These are phyloP conservation scores for Eudyptes chrysolophus DNA, from an alignment of 2,113 vertebrate species.

Conservation along the genomic window DNA sequence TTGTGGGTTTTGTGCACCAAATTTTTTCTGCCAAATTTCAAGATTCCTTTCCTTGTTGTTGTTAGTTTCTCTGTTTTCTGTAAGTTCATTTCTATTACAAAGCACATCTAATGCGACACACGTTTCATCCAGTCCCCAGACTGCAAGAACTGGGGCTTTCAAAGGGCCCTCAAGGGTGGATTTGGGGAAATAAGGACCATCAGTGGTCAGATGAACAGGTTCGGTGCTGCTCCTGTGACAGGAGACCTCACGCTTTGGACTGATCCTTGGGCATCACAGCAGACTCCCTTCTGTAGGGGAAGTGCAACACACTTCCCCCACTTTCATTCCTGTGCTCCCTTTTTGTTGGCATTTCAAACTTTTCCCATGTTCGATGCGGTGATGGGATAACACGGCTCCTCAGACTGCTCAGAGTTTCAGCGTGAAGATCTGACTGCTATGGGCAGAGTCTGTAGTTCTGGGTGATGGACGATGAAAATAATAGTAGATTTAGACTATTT, in stretches of 20 bases:
- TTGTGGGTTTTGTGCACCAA: neutral
- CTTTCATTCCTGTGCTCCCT: neutral
- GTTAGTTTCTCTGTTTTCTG: neutral
- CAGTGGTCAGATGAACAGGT: neutral
- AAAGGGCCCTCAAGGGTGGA: neutral
- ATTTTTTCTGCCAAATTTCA: neutral
- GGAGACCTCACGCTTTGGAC: neutral
- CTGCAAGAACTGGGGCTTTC: neutral
- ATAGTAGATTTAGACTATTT: neutral
- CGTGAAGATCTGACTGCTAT: rapidly evolving
- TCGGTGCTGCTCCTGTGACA: neutral
- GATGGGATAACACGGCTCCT: neutral
- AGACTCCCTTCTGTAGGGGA: neutral
- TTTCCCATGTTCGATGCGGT: rapidly evolving
- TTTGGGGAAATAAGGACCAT: neutral
- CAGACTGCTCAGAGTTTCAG: neutral
- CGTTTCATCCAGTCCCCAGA: neutral
- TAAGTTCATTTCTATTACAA: neutral
- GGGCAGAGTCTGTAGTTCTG: neutral
- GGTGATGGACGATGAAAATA: rapidly evolving
- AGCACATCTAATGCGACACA: neutral
- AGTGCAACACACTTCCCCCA: neutral
- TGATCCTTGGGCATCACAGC: neutral
- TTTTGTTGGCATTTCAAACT: neutral
- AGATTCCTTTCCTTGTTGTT: neutral